Conservation (phyloP, 2,888 invertebrate genomes). For the Chrysotoxum bicinctum region DNA sequence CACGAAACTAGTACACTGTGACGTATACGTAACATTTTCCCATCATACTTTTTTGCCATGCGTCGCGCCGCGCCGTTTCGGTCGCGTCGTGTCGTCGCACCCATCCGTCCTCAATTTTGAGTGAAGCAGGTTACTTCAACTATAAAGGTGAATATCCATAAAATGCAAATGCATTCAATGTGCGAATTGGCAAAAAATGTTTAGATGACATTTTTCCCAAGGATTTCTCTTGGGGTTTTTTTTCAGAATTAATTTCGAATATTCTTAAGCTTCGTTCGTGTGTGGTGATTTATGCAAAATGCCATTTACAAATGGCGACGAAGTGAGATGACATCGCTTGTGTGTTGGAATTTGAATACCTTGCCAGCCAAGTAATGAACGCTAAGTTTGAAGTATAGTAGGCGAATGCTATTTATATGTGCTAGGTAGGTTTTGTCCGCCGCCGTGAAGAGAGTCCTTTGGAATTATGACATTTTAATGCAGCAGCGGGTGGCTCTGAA, state of each 20-base stretch:
- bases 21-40: constrained; percentile 18
- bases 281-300: constrained; percentile 66
- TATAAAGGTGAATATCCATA: constrained; percentile 15
- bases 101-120: neutral
- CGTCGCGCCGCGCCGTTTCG: neutral
- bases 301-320: constrained; percentile 51
- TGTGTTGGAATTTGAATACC: constrained; percentile 59
- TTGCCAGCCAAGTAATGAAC: constrained; percentile 13
- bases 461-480: constrained; percentile 65
- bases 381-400: neutral
- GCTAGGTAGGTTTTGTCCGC: neutral
- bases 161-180: constrained; percentile 60
- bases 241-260: constrained; percentile 46
- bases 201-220: constrained; percentile 47
- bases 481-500: constrained; percentile 11
- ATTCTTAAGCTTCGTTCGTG: constrained; percentile 33
- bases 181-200: constrained; percentile 53
- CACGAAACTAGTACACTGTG: neutral
- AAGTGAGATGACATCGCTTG: constrained; percentile 60
- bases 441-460: constrained; percentile 22
- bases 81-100: neutral
- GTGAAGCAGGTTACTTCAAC: constrained; percentile 4
- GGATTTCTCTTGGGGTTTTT: constrained; percentile 5
- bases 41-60: neutral
- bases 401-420: neutral